Percentiles rank a stretch among this genome's conserved stretches.
These are phyloP conservation scores for Odobenus rosmarus DNA, from an alignment of 2,113 vertebrate genomes.

Conservation along the genomic window DNA sequence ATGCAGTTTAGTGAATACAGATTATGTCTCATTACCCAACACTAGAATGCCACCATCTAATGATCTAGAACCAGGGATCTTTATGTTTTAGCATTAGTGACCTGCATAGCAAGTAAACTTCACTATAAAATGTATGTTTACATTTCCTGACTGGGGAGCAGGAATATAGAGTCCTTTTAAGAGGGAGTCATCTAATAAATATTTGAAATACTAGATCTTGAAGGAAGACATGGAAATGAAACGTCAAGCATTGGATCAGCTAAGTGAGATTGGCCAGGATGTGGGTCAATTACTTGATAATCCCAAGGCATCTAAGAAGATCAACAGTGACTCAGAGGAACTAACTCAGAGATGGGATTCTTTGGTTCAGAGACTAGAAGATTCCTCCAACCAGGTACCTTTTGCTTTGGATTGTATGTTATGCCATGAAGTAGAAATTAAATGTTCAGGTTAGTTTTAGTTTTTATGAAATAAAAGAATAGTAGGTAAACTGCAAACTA, in stretches of 20 bases:
- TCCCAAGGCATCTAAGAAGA: slow-evolving; percentile 86
- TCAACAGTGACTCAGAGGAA: slow-evolving; percentile 91
- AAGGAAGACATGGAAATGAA: slow-evolving; percentile 98
- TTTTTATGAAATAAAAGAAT: neutral
- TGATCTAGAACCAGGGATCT: neutral
- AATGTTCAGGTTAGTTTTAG: neutral
- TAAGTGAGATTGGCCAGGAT: slow-evolving; percentile 94
- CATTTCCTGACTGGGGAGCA: neutral
- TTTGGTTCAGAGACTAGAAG: slow-evolving; percentile 96
- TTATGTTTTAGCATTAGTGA: neutral
- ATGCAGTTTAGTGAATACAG: neutral
- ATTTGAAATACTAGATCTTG: slow-evolving; percentile 88
- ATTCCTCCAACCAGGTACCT: slow-evolving; percentile 95
- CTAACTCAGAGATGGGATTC: slow-evolving; percentile 96
- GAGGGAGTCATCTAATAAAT: slow-evolving; percentile 46
- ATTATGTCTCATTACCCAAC: neutral
- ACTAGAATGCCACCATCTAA: neutral
- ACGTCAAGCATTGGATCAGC: slow-evolving; percentile 90
- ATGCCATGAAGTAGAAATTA: neutral
- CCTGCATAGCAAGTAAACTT: neutral
- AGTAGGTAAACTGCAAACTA: neutral
- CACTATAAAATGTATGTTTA: neutral
- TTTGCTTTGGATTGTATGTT: neutral
- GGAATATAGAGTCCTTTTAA: neutral
- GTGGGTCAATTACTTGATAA: slow-evolving; percentile 89